Evolutionary conservation across 2,888 invertebrate species (phyloP), one percentile per base, ranked within the genome.

Genomic region (Congeria kusceri): DNA sequence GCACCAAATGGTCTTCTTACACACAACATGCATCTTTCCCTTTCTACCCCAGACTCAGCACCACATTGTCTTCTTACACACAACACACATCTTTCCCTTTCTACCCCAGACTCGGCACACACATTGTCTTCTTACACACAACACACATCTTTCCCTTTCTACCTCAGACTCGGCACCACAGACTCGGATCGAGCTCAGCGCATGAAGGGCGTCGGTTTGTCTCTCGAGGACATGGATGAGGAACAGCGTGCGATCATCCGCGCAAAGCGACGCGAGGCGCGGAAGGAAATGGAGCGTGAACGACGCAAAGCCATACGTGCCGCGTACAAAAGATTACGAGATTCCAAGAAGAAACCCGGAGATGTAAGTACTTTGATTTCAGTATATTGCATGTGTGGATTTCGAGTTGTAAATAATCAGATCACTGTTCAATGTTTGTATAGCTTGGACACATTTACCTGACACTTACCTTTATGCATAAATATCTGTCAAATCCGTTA

Each of bases 281-380:
- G 91, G n/a, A 90, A 89, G 64, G 88, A 89, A 58, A 92, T 91
- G 91, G 92, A 92, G 79, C 80, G 88, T 66, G 92, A 93, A 75
- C 77, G 93, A 32, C 85, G 86, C 46, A 93, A 91, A 70, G 92
- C 92, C 15, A 84, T 93, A 4, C 76, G 85, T 28, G 91, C 91
- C 18, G 93, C 93, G 0, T 90, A 89, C 53, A 85, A 87, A 71
- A 81, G 93, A 58, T 89, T 89, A 39, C 85, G 78, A 66, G 92
- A 92, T 65, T 87, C 89, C 7, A 91, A 91, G 80, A 89, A 85
- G 70, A 89, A 87, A 70, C 69, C 80, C 2, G 82, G 69, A n/a
- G 83, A 85, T 46, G 83, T 83, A 65, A 80, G 80, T 63, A 28
- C 15, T 57, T 27, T 27, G n/a, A 9, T 13, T 5, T 28, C 13